Evolutionary conservation across 2,888 invertebrate species (phyloP), one percentile per base, ranked within the genome.

Genomic region (Drymonia ruficornis): DNA sequence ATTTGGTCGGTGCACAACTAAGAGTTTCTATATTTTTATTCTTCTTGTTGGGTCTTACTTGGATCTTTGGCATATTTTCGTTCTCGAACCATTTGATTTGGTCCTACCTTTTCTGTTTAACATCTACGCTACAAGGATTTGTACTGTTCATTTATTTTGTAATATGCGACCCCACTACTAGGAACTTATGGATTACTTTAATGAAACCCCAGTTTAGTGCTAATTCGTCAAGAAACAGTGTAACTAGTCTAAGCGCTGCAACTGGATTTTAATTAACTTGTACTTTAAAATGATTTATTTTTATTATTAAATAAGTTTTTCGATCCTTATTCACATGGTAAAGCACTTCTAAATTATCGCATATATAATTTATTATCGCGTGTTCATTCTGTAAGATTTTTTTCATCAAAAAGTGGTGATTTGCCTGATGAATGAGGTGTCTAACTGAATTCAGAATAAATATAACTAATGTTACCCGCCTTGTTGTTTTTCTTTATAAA

Each of bases 21-120:
- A 86, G 94, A 34, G 76, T 95, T 13, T 94, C 94, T 0, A 83
- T 94, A 57, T 86, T 95, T 63, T 80, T 95, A 49, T 94, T 94
- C 72, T 95, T 95, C 57, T 80, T 95, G 31, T 76, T 95, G 15
- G 95, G 95, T 0, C 79, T 95, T 2, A 93, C 94, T 0, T 95
- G 95, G 95, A 81, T 94, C 23, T 95, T 95, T 72, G 95, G 94
- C 7, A 74, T 95, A 34, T 86, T 94, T 65, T 93, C 93, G 0
- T 93, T 93, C 67, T 85, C 93, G 46, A 84, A 80, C 5, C 87
- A 88, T 19, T 79, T 93, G 19, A 66, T 93, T 19, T 94, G 94
- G 84, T 94, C 94, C 0, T 95, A 95, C 72, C 80, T 95, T 0
- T 95, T 95, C 68, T 95, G 94, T 71, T 73, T 94, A n/a, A 94